Conservation (phyloP, 1,140 invertebrate species). For the Scaptodrosophila lebanonensis region DNA sequence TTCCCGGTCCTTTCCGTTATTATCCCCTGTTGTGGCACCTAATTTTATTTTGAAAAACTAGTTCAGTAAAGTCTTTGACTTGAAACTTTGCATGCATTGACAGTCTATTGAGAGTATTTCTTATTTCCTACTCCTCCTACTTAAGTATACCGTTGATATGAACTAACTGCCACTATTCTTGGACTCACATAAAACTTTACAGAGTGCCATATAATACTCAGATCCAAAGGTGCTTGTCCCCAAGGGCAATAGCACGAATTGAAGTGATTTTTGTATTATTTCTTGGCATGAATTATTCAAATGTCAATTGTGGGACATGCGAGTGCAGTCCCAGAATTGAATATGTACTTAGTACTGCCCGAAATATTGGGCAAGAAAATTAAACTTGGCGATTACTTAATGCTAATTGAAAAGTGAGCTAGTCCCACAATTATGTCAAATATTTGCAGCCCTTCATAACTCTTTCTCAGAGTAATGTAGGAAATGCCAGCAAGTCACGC, state of each 20-base stretch:
- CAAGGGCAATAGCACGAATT: constrained; percentile 19
- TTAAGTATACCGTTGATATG: too few species aligned
- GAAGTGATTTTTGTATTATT: background rate
- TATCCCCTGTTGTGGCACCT: too few species aligned
- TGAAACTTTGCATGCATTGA: too few species aligned
- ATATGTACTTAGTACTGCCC: too few species aligned
- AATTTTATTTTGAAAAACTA: too few species aligned
- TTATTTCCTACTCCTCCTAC: too few species aligned
- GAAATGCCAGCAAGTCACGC: constrained; percentile 58
- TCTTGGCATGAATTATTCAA: constrained; percentile 44
- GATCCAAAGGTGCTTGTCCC: constrained; percentile 28
- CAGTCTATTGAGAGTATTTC: too few species aligned
- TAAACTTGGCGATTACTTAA: constrained; percentile 27
- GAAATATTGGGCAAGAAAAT: constrained; percentile 30
- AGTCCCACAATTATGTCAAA: constrained; percentile 59
- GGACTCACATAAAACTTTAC: too few species aligned
- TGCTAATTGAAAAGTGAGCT: constrained; percentile 51
- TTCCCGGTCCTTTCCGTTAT: too few species aligned
- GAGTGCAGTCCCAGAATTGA: constrained; percentile 4
- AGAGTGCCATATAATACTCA: too few species aligned
- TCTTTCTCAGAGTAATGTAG: constrained; percentile 42
- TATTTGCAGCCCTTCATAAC: constrained; percentile 49
- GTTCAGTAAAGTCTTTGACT: too few species aligned
- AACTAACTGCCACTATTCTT: too few species aligned
- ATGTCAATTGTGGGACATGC: constrained; percentile 9